Percentiles rank a stretch among this genome's conserved stretches.
phyloP scores from a whole-genome alignment of 2,888 invertebrate genomes.

The Matsumyia berberina region DNA sequence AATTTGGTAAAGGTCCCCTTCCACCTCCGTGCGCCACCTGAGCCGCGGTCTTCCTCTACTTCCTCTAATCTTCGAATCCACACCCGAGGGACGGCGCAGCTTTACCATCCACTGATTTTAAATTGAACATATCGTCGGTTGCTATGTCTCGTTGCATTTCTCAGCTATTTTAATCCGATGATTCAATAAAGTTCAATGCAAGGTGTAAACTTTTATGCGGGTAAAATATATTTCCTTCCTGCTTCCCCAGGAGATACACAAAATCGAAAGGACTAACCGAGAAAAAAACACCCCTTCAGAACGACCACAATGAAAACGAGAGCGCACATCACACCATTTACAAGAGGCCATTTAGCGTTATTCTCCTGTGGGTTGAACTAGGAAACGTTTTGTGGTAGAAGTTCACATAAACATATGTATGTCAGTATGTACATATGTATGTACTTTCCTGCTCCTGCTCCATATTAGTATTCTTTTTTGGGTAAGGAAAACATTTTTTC shows the following conservation, averaged over 20 bases:
- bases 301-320: slow-evolving; percentile 19
- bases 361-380: slow-evolving; percentile 4
- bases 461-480: slow-evolving; percentile 20
- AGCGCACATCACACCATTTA: slow-evolving; percentile 34
- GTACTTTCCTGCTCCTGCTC: neutral
- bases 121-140: slow-evolving; percentile 4
- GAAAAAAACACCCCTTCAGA: slow-evolving; percentile 12
- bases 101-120: neutral
- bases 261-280: slow-evolving; percentile 24
- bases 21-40: no score
- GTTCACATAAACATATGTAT: neutral
- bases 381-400: slow-evolving; percentile 28
- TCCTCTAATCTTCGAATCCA: no score
- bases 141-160: neutral
- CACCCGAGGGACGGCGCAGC: no score
- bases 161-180: slow-evolving; percentile 22
- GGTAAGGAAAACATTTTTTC: slow-evolving; percentile 2
- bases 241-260: slow-evolving; percentile 4
- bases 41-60: no score
- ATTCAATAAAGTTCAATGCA: slow-evolving; percentile 30
- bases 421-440: no score
- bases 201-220: slow-evolving; percentile 57
- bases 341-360: slow-evolving; percentile 25
- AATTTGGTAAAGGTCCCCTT: no score
- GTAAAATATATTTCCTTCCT: slow-evolving; percentile 19